Conservation (phyloP, 2,113 vertebrate genomes). For the Sapayoa aenigma region DNA sequence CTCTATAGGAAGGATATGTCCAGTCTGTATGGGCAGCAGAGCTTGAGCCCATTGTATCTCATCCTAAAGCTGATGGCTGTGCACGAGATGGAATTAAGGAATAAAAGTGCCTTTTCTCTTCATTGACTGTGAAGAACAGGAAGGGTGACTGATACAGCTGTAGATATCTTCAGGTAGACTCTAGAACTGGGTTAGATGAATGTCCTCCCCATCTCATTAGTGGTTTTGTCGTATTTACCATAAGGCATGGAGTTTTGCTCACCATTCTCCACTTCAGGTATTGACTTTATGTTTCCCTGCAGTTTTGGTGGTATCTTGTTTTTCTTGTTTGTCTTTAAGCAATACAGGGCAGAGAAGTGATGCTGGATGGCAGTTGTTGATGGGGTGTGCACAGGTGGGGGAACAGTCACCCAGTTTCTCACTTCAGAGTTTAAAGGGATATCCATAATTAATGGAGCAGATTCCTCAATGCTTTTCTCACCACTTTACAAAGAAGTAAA, state of each 20-base stretch:
- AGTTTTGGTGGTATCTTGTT: background rate
- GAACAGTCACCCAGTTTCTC: background rate
- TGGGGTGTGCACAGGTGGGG: background rate
- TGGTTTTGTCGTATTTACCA: background rate
- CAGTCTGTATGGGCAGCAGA: background rate
- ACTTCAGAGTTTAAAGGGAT: background rate
- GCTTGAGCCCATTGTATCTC: background rate
- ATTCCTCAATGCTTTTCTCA: background rate
- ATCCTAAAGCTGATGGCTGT: background rate
- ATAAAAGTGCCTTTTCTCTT: background rate
- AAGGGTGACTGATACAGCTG: background rate
- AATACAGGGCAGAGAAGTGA: background rate
- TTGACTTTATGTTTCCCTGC: fast-evolving
- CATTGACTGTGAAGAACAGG: background rate
- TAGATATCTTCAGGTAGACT: background rate
- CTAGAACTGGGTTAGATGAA: background rate
- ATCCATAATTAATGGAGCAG: background rate
- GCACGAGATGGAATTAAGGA: background rate
- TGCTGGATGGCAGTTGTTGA: background rate
- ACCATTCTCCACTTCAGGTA: fast-evolving
- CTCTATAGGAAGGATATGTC: background rate
- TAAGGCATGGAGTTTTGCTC: background rate
- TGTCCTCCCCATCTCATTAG: background rate
- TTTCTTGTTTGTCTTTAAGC: background rate
- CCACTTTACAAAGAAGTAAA: background rate